These are phyloP conservation scores for Podargus strigoides DNA, from an alignment of 2,797 vertebrate species.

Conservation along the genomic window DNA sequence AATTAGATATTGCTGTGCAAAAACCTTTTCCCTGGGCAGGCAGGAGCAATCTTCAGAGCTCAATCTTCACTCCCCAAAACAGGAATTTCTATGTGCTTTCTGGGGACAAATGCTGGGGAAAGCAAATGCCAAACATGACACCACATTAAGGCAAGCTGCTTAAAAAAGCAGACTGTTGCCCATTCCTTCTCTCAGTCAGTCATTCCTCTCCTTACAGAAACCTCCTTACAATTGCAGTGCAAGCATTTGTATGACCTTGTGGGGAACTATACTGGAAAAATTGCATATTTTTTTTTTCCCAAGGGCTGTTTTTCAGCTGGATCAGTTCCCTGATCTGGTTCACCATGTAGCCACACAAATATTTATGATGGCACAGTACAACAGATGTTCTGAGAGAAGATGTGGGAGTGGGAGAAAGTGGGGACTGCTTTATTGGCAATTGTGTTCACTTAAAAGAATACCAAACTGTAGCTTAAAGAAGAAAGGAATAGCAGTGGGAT, in stretches of 20 bases:
- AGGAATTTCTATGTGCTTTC: not conserved
- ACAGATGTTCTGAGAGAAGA: conserved; percentile 7
- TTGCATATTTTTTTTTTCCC: not conserved
- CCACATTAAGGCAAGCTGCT: not conserved
- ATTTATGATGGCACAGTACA: conserved; percentile 44
- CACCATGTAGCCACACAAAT: conserved; percentile 18
- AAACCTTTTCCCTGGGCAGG: not conserved
- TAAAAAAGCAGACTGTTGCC: not conserved
- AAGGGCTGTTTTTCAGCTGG: not conserved
- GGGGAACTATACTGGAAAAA: conserved; percentile 21
- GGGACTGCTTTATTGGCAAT: not conserved
- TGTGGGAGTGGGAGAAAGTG: not conserved
- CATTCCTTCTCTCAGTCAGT: not conserved
- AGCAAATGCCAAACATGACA: not conserved
- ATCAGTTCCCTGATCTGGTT: conserved; percentile 5
- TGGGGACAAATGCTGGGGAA: not conserved
- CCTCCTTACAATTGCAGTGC: not conserved
- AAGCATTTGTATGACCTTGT: conserved; percentile 33
- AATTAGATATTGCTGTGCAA: not conserved
- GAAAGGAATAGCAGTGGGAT: conserved; percentile 16
- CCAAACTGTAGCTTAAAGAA: not conserved
- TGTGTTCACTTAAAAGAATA: not conserved
- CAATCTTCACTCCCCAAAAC: not conserved
- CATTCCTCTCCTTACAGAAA: not conserved
- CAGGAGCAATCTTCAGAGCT: not conserved